Base-by-base conservation (phyloP, 2,888 invertebrate species). In the Hirtodrosophila histrioides region DNA sequence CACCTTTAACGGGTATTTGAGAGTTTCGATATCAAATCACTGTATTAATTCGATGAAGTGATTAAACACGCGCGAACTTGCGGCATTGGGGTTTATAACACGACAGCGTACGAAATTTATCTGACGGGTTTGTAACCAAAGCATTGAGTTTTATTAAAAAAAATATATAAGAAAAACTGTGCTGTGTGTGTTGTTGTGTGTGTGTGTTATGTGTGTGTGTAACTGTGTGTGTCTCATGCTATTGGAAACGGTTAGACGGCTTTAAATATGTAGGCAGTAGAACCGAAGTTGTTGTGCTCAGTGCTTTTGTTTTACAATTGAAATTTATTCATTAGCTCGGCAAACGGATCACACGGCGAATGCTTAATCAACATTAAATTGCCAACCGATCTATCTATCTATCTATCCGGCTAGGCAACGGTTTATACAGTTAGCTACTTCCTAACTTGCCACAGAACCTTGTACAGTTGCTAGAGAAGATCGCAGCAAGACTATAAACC, bases 101-200 rank as follows among this genome's bases (percentile, higher is more conserved):
- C 84, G 49, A 31, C 78, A 41, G 66, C 71, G 78, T 29, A 44
- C 71, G 51, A 71, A 75, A 49, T 78, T 75, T 78, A 86, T 86
- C 81, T 81, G 86, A 77, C 78, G 56, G 63, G 57, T 58, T 45
- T 75, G 76, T 76, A 73, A 70, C 61, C 61, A 62, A 62, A 35
- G 67, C 76, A 61, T 69, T 66, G 41, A 44, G 46, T 86, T 80
- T 75, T 79, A 79, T 67, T 67, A 57, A 46, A 65, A 49, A 37
- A 49, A 40, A 36, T 41, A 43, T 57, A 68, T 54, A 68, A 75
- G 82, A 82, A 85, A 76, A 82, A 69, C 67, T 80, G 29, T 48
- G 39, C 36, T 40, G 29, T 33, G 11, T 10, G 9, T 36, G 43
- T 41, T 44, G 43, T 55, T 41, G 43, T 39, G 17, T 17, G 17